Evolutionary conservation across 30 jellyfish, hydroid and myxozoan genomes (phyloP), one percentile per base, ranked within the genome.

Genomic region (Turritopsis rubra): DNA sequence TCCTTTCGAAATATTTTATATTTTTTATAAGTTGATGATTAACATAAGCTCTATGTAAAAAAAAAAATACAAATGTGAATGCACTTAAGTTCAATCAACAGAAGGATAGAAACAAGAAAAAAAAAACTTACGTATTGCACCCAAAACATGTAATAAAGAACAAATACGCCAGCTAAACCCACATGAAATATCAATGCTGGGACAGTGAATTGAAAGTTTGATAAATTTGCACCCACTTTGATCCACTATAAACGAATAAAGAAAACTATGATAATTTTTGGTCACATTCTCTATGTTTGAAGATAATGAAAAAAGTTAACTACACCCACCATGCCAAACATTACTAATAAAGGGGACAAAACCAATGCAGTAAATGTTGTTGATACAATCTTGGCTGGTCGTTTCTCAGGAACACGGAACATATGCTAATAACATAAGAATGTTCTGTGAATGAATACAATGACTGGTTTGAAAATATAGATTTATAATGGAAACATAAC

Each of bases 361-460:
- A 83, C 85, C 81, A 93, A 53, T 18, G 86, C 96, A 1, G 98
- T 93, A 75, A 93, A 93, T 7, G 95, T 92, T 68, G 89, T 88
- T 53, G 98, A 93, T 13, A 93, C 87, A 0, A 88, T 88, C 29
- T 54, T 65, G 53, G 98, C 91, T 27, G 98, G 98, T 24, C 98
- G 85, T 26, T 88, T 93, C 21, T 93, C 98, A 20, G 98, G 98
- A 28, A 93, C 91, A 24, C 98, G 95, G 90, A 93, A 93, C 96
- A 93, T 79, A 71, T 93, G 98, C 98, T 93, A 81, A 52, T 60
- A 53, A 41, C n/a, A n/a, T n/a, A n/a, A n/a, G n/a, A n/a, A n/a
- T n/a, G n/a, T n/a, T n/a, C n/a, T n/a, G n/a, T n/a, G n/a, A n/a
- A n/a, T n/a, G n/a, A n/a, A n/a, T n/a, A n/a, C n/a, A n/a, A n/a